Conservation (phyloP, 2,888 invertebrate genomes). For the Lithodes maja region DNA sequence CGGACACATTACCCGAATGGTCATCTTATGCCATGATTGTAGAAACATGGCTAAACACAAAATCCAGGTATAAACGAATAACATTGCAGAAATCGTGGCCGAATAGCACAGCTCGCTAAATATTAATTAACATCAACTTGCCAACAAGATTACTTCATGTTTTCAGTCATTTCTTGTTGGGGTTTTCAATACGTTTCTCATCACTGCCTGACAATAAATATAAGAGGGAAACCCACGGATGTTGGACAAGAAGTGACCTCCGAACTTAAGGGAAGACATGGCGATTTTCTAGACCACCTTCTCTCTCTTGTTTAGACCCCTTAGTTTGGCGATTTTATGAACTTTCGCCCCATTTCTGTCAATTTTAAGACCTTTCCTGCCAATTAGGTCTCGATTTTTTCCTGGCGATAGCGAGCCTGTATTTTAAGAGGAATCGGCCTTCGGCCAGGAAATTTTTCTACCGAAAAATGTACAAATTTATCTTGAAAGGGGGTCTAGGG, state of each 20-base stretch:
- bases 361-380: no score
- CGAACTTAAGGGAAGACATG: no score
- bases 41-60: not conserved
- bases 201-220: not conserved
- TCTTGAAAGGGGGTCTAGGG: no score
- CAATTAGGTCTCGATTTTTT: no score
- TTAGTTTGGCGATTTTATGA: no score
- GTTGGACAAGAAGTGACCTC: not conserved
- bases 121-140: slow-evolving; percentile 14
- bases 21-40: not conserved
- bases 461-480: no score
- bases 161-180: not conserved
- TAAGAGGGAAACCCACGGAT: not conserved
- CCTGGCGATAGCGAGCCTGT: no score
- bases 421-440: no score
- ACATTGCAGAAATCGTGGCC: not conserved
- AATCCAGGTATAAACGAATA: not conserved
- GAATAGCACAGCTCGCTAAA: not conserved
- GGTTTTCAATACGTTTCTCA: not conserved
- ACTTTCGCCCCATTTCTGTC: no score
- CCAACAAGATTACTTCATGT: not conserved
- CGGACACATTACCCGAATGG: not conserved
- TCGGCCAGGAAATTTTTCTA: no score
- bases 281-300: no score
- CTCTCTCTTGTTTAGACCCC: no score